Conservation (phyloP, 2,797 vertebrate genomes). For the Mus spretus region DNA sequence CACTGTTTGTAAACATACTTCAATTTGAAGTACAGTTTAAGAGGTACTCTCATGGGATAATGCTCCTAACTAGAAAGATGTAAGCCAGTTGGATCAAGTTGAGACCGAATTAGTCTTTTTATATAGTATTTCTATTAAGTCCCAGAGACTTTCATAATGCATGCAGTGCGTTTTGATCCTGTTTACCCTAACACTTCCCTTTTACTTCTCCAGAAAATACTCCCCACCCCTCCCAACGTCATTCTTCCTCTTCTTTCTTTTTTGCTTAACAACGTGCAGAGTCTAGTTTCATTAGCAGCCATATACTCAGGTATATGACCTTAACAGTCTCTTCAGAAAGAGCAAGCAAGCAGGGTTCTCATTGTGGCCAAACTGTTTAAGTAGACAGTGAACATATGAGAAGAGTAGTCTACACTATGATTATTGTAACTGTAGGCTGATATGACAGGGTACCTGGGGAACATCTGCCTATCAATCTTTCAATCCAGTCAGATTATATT, state of each 20-base stretch:
- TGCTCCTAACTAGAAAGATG: not conserved
- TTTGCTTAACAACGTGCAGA: not conserved
- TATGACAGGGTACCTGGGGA: not conserved
- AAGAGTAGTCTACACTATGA: not conserved
- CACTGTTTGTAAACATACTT: not conserved
- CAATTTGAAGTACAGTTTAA: not conserved
- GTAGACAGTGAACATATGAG: not conserved
- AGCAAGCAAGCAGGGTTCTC: not conserved
- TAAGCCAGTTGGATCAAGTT: not conserved
- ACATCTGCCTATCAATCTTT: not conserved
- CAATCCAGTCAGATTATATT: not conserved
- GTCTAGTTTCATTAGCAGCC: no score
- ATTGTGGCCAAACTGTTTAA: constrained; percentile 17
- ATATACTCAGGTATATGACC: not conserved
- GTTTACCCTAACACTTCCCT: not conserved
- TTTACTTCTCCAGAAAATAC: not conserved
- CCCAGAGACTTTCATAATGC: no score
- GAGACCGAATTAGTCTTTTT: not conserved
- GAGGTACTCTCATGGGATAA: not conserved
- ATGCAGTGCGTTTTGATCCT: not conserved
- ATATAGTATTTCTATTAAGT: not conserved
- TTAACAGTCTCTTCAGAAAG: not conserved
- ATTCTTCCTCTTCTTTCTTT: not conserved
- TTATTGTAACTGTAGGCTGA: not conserved
- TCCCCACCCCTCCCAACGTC: not conserved